A percentile compares a stretch with the other conserved stretches of the same genome.
phyloP scores from a whole-genome alignment of 2,797 vertebrate genomes.

The Onychomys arenicola region DNA sequence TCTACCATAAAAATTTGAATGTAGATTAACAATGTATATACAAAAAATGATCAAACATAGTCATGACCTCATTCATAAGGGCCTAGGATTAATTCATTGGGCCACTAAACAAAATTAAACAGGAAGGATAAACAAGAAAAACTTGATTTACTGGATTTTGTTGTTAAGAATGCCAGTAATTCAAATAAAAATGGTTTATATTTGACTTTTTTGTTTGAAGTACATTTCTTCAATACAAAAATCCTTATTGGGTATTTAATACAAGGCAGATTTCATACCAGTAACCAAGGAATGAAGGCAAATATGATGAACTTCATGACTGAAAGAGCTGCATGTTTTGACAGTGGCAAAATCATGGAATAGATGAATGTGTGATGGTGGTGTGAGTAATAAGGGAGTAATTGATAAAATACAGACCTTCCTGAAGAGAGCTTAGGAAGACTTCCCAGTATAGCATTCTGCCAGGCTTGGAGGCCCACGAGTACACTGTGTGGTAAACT shows the following conservation, averaged over 20 bases:
- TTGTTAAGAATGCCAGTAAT: not conserved
- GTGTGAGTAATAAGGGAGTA: not conserved
- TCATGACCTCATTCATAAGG: no score
- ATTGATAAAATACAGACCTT: not conserved
- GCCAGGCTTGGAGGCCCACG: not conserved
- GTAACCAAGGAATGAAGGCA: not conserved
- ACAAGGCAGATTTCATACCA: not conserved
- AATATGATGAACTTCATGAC: not conserved
- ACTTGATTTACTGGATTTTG: not conserved
- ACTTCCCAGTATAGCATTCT: not conserved
- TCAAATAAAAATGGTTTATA: constrained; percentile 11
- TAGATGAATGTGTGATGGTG: not conserved
- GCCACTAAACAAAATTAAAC: not conserved
- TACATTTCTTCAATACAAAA: not conserved
- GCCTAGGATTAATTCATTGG: not conserved
- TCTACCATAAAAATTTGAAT: not conserved
- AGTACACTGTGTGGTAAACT: not conserved
- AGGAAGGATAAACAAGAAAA: not conserved
- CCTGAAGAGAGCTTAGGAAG: not conserved
- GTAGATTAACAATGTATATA: not conserved
- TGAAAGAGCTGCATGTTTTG: not conserved
- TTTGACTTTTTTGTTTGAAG: not conserved
- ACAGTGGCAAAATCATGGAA: not conserved
- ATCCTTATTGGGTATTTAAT: not conserved
- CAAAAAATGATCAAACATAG: not conserved